phyloP scores from a whole-genome alignment of 2,888 invertebrate species.

The Archips crataeganus region DNA sequence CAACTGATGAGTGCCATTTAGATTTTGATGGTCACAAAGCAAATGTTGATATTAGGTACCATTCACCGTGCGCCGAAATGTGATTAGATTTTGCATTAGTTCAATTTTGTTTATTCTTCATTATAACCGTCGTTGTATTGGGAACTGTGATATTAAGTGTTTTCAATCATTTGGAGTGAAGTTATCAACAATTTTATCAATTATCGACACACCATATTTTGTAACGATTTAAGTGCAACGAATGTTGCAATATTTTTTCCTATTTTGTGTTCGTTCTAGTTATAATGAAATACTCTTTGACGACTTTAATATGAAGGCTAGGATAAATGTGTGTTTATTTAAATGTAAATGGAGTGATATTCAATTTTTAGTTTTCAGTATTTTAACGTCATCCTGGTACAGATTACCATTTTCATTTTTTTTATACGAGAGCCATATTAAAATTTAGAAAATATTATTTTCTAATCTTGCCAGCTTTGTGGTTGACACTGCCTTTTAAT shows the following conservation, averaged over 20 bases:
- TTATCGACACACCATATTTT: conserved; percentile 39
- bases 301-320: conserved; percentile 40
- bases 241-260: conserved; percentile 66
- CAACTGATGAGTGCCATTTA: conserved; percentile 82
- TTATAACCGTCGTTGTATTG: conserved; percentile 72
- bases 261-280: conserved; percentile 67
- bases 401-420: conserved; percentile 68
- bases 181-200: conserved; percentile 43
- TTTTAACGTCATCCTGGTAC: conserved; percentile 49
- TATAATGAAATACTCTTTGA: conserved; percentile 58
- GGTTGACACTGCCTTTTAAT: conserved; percentile 80
- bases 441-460: conserved; percentile 79
- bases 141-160: conserved; percentile 85
- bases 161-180: conserved; percentile 76
- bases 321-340: conserved; percentile 38
- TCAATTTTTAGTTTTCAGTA: conserved; percentile 52
- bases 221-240: conserved; percentile 57
- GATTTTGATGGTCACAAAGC: conserved; percentile 81
- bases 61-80: conserved; percentile 56
- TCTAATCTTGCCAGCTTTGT: conserved; percentile 84
- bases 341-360: conserved; percentile 48
- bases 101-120: conserved; percentile 54
- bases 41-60: conserved; percentile 59
- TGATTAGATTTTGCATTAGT: conserved; percentile 57
- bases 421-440: conserved; percentile 82